Evolutionary conservation across 1,140 invertebrate species (phyloP).

Genomic region (Drosophila tani): DNA sequence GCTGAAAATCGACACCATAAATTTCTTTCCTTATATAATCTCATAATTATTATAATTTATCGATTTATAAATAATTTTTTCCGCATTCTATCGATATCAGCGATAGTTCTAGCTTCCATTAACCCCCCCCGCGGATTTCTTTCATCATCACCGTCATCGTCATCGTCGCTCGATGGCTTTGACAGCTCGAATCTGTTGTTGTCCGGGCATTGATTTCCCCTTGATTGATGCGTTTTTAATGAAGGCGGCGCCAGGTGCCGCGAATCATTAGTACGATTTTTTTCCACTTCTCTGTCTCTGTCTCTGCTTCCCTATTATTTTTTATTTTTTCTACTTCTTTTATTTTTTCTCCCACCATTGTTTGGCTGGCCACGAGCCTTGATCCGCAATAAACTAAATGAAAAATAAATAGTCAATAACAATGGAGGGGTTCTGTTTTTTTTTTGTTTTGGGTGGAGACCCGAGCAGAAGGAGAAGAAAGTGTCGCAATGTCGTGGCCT

Average conservation of each 20-base stretch:
- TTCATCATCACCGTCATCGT: conserved; percentile 18
- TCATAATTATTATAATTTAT: background rate
- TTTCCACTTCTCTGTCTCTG: background rate
- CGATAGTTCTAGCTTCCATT: background rate
- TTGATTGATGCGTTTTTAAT: conserved; percentile 79
- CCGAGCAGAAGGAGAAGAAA: conserved; percentile 4
- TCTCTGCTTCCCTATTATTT: background rate
- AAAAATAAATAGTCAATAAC: conserved; percentile 74
- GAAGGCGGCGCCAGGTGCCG: conserved; percentile 45
- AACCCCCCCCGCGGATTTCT: background rate
- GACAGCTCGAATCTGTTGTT: conserved; percentile 60
- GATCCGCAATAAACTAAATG: conserved; percentile 78
- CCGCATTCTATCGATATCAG: background rate
- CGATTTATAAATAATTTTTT: too few species aligned
- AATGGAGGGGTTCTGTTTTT: conserved; percentile 16
- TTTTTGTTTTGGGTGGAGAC: background rate
- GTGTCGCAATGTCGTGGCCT: conserved; percentile 52
- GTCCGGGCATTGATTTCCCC: conserved; percentile 65
- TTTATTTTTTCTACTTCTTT: background rate
- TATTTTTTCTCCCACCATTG: conserved; percentile 4
- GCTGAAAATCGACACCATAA: too few species aligned
- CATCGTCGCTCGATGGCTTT: conserved; percentile 31
- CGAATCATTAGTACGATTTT: conserved; percentile 61
- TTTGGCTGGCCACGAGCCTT: conserved; percentile 40
- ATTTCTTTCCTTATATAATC: too few species aligned